Conservation (phyloP, 2,888 invertebrate species). For the Drosophila monieri region DNA sequence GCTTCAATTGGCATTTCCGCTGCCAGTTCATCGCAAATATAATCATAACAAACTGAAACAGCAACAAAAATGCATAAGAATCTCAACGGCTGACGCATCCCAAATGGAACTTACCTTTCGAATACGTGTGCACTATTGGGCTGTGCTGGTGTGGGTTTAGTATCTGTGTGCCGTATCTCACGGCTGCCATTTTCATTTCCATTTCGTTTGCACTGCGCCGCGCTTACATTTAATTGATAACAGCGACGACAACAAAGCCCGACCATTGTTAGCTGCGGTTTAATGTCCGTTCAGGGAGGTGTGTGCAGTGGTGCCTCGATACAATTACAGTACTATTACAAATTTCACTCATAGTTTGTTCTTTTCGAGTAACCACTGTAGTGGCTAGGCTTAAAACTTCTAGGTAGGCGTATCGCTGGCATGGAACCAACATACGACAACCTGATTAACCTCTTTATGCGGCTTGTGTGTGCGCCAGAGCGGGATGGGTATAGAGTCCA, state of each 20-base stretch:
- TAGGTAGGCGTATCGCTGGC: conserved; percentile 61
- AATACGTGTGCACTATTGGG: conserved; percentile 35
- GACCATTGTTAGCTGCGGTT: conserved; percentile 49
- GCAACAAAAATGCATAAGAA: conserved; percentile 63
- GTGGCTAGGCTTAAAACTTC: conserved; percentile 4
- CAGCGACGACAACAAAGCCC: conserved; percentile 61
- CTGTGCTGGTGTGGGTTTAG: background rate
- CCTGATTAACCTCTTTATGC: conserved; percentile 39
- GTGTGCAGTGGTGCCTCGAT: conserved; percentile 20
- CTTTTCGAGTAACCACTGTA: conserved; percentile 29
- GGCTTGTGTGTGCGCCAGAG: conserved; percentile 34
- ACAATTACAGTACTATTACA: background rate
- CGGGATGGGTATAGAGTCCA: conserved; percentile 23
- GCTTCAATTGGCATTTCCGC: conserved; percentile 73
- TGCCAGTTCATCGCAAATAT: conserved; percentile 52
- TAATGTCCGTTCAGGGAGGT: conserved; percentile 71
- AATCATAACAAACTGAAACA: conserved; percentile 32
- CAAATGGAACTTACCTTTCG: conserved; percentile 62
- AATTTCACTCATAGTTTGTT: no score
- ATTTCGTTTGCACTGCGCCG: conserved; percentile 36
- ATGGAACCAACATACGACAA: conserved; percentile 29
- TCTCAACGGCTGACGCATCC: conserved; percentile 68
- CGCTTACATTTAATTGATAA: conserved; percentile 73
- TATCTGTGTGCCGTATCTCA: conserved; percentile 29
- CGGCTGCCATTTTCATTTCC: conserved; percentile 67